Evolutionary conservation across 2,888 invertebrate species (phyloP).

Genomic region (Argyresthia goedartella): DNA sequence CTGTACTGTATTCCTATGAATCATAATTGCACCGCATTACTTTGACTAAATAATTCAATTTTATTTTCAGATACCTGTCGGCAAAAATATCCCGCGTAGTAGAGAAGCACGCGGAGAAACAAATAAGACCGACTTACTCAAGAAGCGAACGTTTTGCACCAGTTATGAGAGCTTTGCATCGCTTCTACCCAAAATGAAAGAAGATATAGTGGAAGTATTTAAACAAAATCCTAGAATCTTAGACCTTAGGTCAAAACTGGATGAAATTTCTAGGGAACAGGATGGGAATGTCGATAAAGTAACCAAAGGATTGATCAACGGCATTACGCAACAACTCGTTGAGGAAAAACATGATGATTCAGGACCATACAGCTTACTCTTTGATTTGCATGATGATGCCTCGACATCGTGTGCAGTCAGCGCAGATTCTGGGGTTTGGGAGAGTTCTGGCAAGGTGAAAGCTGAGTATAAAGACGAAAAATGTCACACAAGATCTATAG

Average conservation of each 20-base stretch:
- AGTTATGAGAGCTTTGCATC: constrained; percentile 49
- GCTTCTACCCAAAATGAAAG: constrained; percentile 58
- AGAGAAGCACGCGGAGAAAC: constrained; percentile 40
- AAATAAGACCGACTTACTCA: constrained; percentile 25
- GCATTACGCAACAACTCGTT: constrained; percentile 51
- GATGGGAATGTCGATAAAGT: constrained; percentile 52
- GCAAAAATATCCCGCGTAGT: constrained; percentile 55
- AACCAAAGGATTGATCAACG: constrained; percentile 53
- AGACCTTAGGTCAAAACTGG: constrained; percentile 57
- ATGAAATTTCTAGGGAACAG: constrained; percentile 57
- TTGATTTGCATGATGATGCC: constrained; percentile 56
- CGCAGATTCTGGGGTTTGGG: not conserved
- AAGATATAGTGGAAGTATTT: constrained; percentile 47
- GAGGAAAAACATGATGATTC: constrained; percentile 63
- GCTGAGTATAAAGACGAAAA: constrained; percentile 14
- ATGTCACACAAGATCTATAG: constrained; percentile 27
- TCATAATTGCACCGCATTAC: not conserved
- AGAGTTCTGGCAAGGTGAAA: not conserved
- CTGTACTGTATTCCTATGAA: not conserved
- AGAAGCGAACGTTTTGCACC: constrained; percentile 43
- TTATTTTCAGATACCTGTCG: constrained; percentile 53
- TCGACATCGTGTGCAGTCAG: constrained; percentile 30
- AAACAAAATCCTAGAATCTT: constrained; percentile 58
- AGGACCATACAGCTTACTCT: constrained; percentile 73
- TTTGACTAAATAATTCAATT: constrained; percentile 1